A percentile compares a stretch with the other conserved stretches of the same genome.
These are phyloP conservation scores for Boloria euphrosyne DNA, from an alignment of 2,888 invertebrate species.

Conservation along the genomic window DNA sequence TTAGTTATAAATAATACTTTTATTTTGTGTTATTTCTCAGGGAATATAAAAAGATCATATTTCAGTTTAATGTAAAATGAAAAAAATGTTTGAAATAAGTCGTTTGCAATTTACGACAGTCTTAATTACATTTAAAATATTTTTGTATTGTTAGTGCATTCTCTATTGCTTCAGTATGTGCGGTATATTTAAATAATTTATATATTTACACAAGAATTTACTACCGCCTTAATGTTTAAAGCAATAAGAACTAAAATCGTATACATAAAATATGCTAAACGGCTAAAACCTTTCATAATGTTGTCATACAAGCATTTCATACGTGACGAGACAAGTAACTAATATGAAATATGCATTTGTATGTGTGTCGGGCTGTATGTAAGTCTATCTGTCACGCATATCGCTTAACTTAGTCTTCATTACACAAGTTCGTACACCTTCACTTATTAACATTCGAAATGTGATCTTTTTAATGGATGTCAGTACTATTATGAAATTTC, in stretches of 20 bases:
- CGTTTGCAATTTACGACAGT: too few species aligned
- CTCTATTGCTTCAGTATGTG: not conserved
- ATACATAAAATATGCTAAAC: not conserved
- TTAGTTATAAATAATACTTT: too few species aligned
- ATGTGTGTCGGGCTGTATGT: constrained; percentile 33
- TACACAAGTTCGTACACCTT: constrained; percentile 20
- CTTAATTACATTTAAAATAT: not conserved
- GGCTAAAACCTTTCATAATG: constrained; percentile 17
- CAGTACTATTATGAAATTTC: constrained; percentile 8
- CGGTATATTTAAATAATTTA: too few species aligned
- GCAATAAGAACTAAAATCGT: constrained; percentile 2
- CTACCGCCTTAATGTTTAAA: not conserved
- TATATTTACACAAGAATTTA: not conserved
- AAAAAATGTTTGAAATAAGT: too few species aligned
- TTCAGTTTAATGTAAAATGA: too few species aligned
- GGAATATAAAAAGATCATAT: too few species aligned
- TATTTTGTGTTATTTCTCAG: too few species aligned
- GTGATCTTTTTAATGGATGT: constrained; percentile 13
- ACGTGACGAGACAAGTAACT: constrained; percentile 33
- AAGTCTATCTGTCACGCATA: constrained; percentile 32
- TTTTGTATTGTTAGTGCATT: not conserved
- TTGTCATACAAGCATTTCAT: constrained; percentile 31
- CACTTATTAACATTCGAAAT: constrained; percentile 14
- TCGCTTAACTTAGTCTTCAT: constrained; percentile 18
- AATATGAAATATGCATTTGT: constrained; percentile 28